Conservation (phyloP, 2,888 invertebrate genomes). For the Augochlorella aurata region DNA sequence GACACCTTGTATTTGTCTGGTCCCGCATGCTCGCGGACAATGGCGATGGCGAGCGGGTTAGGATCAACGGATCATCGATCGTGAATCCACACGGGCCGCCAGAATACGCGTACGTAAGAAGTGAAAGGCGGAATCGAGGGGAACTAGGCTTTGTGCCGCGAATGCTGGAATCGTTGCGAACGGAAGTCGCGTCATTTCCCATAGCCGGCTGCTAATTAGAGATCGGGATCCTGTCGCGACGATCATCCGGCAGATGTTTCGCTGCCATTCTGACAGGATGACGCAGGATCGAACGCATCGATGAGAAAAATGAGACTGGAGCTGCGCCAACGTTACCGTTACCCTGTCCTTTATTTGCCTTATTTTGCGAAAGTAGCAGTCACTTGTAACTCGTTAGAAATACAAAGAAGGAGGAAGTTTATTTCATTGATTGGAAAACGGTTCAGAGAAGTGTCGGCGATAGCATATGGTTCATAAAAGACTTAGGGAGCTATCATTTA, state of each 20-base stretch:
- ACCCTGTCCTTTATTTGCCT: background rate
- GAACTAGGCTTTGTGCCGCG: constrained; percentile 20
- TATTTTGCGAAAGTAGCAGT: background rate
- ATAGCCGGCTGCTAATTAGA: constrained; percentile 26
- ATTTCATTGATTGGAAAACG: no score
- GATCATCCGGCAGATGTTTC: constrained; percentile 20
- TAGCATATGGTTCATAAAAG: no score
- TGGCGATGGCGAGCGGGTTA: background rate
- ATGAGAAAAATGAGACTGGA: background rate
- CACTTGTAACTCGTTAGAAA: no score
- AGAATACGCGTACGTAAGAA: constrained; percentile 4
- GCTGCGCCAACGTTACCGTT: background rate
- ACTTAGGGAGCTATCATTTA: no score
- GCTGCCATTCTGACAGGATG: background rate
- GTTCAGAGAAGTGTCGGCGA: no score
- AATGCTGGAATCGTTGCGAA: constrained; percentile 17
- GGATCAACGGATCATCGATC: constrained; percentile 4
- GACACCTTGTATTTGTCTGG: background rate
- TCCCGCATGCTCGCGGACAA: constrained; percentile 1
- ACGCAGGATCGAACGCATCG: constrained; percentile 20
- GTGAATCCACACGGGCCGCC: background rate
- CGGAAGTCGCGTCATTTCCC: constrained; percentile 26
- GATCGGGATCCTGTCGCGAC: constrained; percentile 14
- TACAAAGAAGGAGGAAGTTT: no score
- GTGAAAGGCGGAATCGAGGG: constrained; percentile 27